Conservation (phyloP, 2,113 vertebrate species). For the Heptranchias perlo region DNA sequence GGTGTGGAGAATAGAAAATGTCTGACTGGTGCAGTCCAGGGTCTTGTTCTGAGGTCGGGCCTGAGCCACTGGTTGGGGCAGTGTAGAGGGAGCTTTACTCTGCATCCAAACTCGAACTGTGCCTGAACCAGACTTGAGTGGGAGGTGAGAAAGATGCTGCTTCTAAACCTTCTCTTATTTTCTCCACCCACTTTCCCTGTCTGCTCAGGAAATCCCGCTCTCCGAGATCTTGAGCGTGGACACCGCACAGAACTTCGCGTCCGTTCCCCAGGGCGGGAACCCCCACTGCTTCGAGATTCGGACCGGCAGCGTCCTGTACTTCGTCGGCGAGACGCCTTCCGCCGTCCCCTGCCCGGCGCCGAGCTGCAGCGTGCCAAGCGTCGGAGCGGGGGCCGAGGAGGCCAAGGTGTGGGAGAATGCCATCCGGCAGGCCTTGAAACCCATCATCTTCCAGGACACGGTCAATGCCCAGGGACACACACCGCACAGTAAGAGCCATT, state of each 20-base stretch:
- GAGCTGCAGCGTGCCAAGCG: constrained; percentile 58
- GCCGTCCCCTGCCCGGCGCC: constrained; percentile 50
- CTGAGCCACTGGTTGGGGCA: neutral
- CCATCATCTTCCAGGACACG: constrained; percentile 74
- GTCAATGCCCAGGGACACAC: constrained; percentile 61
- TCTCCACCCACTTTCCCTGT: neutral
- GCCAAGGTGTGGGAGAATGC: constrained; percentile 72
- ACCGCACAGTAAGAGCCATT: constrained; percentile 61
- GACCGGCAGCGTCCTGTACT: constrained; percentile 74
- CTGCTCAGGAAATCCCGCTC: constrained; percentile 72
- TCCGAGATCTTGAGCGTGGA: constrained; percentile 75
- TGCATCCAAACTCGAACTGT: neutral
- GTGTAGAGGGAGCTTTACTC: neutral
- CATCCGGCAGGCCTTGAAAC: constrained; percentile 83
- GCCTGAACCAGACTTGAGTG: too few relatives aligned
- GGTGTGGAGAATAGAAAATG: neutral
- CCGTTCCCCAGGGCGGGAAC: constrained; percentile 66
- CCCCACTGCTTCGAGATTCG: constrained; percentile 80
- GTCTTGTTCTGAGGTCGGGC: too few relatives aligned
- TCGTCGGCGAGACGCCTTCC: constrained; percentile 72
- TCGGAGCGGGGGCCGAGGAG: constrained; percentile 62
- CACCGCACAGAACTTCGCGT: constrained; percentile 62
- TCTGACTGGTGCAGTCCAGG: neutral
- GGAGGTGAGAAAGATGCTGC: neutral
- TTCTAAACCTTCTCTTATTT: neutral